phyloP scores from a whole-genome alignment of 2,797 vertebrate genomes.

The Aplochiton taeniatus region DNA sequence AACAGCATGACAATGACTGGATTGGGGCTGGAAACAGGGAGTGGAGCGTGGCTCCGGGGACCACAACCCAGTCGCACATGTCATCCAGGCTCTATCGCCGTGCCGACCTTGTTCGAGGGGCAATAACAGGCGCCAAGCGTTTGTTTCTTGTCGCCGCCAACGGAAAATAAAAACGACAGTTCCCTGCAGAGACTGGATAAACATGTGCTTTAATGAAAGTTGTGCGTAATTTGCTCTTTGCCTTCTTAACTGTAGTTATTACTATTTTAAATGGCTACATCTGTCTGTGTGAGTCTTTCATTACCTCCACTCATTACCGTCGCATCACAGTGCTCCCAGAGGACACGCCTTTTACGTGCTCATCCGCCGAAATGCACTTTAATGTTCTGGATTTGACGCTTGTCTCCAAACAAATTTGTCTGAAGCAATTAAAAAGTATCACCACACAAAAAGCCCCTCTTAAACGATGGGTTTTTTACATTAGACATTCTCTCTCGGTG shows the following conservation, averaged over 20 bases:
- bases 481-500: conserved; percentile 47
- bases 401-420: conserved; percentile 82
- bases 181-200: conserved; percentile 74
- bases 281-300: conserved; percentile 84
- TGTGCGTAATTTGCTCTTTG: conserved; percentile 81
- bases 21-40: conserved; percentile 8
- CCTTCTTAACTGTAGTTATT: conserved; percentile 83
- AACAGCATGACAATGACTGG: conserved; percentile 26
- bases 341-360: conserved; percentile 80
- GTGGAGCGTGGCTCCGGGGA: conserved; percentile 50
- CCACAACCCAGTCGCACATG: conserved; percentile 51
- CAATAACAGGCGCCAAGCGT: conserved; percentile 62
- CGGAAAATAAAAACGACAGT: conserved; percentile 61
- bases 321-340: conserved; percentile 74
- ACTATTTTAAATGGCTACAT: conserved; percentile 85
- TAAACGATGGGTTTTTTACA: conserved; percentile 62
- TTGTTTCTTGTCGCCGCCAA: conserved; percentile 61
- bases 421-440: conserved; percentile 82
- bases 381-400: conserved; percentile 75
- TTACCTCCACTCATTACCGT: conserved; percentile 83
- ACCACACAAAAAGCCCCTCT: conserved; percentile 67
- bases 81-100: conserved; percentile 62
- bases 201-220: conserved; percentile 75
- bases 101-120: conserved; percentile 76
- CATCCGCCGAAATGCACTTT: conserved; percentile 78